Evolutionary conservation across 2,888 invertebrate genomes (phyloP), one percentile per base, ranked within the genome.

Genomic region (Galeopsomyia nigrocyanea): DNA sequence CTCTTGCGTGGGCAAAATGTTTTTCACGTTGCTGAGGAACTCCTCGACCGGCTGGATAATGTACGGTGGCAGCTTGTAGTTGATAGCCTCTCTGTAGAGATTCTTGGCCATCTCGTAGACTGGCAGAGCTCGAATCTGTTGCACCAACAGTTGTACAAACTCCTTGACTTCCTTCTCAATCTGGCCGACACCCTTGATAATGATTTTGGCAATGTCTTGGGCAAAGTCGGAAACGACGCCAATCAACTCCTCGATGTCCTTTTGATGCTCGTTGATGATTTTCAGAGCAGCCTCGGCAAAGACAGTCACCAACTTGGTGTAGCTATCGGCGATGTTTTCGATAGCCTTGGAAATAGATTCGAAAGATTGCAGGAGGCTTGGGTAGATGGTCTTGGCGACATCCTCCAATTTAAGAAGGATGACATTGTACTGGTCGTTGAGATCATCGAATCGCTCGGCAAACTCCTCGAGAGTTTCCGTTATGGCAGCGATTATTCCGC

Each of bases 191-290:
- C 82, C 79, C 70, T 85, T 84, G 55, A 81, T 78, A 31, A 86
- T 19, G 51, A 86, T 80, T 68, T 87, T 84, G 0, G 82, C 86
- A 19, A 87, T 61, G 62, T 87, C 87, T 76, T 83, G 83, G 2
- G 79, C 73, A 0, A 90, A 56, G 63, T 89, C 88, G 10, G 87
- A 83, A 0, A 82, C 78, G 0, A 87, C 85, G 66, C 88, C 88
- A 57, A 89, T 87, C 3, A 92, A 80, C 77, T 91, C 90, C 75
- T 92, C 89, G 1, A 93, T 86, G 78, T 93, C 92, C 16, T 89
- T 89, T 84, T 92, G 91, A 83, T 92, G 91, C 70, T 90, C 89
- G 77, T 92, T 91, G 68, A 91, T 84, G 82, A 92, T 87, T 78
- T 90, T 88, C 0, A 88, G 82, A 53, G 90, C 77, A 50, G 90